phyloP scores from a whole-genome alignment of 2,113 vertebrate genomes.

The Limanda limanda region DNA sequence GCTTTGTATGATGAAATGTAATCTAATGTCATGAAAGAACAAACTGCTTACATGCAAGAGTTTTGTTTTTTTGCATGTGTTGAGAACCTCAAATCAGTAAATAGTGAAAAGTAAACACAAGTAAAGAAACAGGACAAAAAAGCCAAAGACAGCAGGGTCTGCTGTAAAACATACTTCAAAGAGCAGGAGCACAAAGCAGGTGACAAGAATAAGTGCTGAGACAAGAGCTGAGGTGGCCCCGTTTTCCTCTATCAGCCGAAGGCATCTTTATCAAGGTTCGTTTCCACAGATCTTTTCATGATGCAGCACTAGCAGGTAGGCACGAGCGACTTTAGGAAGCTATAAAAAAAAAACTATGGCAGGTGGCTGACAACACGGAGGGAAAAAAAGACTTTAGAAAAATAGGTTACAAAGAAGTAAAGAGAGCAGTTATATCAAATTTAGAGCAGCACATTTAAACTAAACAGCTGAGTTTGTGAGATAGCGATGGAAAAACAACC shows the following conservation, averaged over 20 bases:
- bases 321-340: conserved; percentile 38
- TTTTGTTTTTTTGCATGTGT: not conserved
- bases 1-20: not conserved
- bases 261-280: conserved; percentile 15
- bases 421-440: conserved; percentile 12
- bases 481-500: conserved; percentile 31
- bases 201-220: conserved; percentile 24
- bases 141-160: not conserved
- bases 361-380: conserved; percentile 56
- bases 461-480: conserved; percentile 55
- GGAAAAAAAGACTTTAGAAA: not conserved
- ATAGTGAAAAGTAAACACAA: not conserved
- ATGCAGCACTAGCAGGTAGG: conserved; percentile 24
- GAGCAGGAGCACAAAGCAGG: conserved; percentile 33
- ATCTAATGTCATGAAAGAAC: not conserved
- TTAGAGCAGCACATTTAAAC: conserved; percentile 11
- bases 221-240: conserved; percentile 29
- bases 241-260: conserved; percentile 45
- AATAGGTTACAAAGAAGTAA: conserved; percentile 11
- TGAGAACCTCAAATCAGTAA: not conserved
- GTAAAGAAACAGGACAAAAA: not conserved
- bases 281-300: conserved; percentile 36
- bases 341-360: conserved; percentile 55
- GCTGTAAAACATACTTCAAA: conserved; percentile 47
- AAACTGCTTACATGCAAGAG: not conserved